Evolutionary conservation across 2,113 vertebrate species (phyloP).

Genomic region (Paracanthobrama guichenoti): DNA sequence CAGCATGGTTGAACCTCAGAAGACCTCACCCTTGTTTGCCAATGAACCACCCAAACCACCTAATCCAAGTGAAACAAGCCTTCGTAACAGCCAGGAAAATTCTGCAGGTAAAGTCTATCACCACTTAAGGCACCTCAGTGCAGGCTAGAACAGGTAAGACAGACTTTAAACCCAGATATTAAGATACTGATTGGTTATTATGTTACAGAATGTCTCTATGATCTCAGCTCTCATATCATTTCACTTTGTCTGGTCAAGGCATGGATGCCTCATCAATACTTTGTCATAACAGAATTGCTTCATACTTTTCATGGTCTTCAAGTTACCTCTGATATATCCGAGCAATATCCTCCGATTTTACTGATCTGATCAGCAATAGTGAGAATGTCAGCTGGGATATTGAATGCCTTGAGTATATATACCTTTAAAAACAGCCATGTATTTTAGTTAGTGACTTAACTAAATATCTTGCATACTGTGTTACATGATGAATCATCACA

Average conservation of each 20-base stretch:
- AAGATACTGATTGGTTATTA: not conserved
- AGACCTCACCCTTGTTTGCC: slow-evolving; percentile 62
- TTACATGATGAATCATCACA: not conserved
- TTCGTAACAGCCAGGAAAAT: slow-evolving; percentile 59
- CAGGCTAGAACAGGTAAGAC: slow-evolving; percentile 49
- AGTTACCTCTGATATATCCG: not conserved
- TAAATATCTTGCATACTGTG: not conserved
- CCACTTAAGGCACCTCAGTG: slow-evolving; percentile 45
- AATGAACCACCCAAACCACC: slow-evolving; percentile 61
- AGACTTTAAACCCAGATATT: slow-evolving; percentile 31
- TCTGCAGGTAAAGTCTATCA: slow-evolving; percentile 58
- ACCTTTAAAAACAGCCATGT: not conserved
- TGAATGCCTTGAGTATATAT: not conserved
- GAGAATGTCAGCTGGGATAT: not conserved
- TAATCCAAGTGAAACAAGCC: slow-evolving; percentile 65
- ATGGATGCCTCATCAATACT: slow-evolving; percentile 13
- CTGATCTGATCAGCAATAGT: not conserved
- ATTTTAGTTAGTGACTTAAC: not conserved
- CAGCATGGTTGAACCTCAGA: slow-evolving; percentile 66
- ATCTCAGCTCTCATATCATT: slow-evolving; percentile 24
- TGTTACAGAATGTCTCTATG: not conserved
- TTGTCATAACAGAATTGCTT: slow-evolving; percentile 14
- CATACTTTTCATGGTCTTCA: slow-evolving; percentile 8
- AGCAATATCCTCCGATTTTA: no score
- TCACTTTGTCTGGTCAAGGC: slow-evolving; percentile 1